phyloP scores from a whole-genome alignment of 1,140 invertebrate species.

The Rhopalosiphum maidis region DNA sequence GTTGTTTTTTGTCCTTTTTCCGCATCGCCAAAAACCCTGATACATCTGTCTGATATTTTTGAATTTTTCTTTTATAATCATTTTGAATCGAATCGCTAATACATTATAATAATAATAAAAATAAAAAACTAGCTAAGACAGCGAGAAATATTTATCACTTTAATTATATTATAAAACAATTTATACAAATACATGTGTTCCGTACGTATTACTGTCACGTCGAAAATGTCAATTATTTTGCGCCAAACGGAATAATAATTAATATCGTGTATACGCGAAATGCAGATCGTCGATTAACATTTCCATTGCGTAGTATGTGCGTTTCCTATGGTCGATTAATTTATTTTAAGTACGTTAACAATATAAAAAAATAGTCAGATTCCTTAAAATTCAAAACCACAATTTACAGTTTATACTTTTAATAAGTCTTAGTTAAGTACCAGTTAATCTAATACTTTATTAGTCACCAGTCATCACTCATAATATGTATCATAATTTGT shows the following conservation, averaged over 20 bases:
- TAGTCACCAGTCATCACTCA: neutral
- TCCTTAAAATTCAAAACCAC: neutral
- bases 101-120: neutral
- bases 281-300: neutral
- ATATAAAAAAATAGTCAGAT: neutral
- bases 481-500: neutral
- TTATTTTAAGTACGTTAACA: neutral
- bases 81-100: neutral
- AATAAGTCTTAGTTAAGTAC: neutral
- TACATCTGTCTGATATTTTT: neutral
- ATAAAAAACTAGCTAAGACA: neutral
- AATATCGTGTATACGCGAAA: neutral
- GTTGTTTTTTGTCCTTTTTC: neutral
- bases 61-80: neutral
- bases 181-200: neutral
- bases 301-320: neutral
- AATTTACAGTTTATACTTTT: neutral
- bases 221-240: neutral
- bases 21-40: neutral
- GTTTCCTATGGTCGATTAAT: neutral
- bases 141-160: neutral
- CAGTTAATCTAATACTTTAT: conserved; percentile 15
- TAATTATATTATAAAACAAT: neutral
- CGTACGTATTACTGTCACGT: neutral
- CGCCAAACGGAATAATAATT: neutral